Evolutionary conservation across 2,888 invertebrate genomes (phyloP).

Genomic region (Cosmopolites sordidus): DNA sequence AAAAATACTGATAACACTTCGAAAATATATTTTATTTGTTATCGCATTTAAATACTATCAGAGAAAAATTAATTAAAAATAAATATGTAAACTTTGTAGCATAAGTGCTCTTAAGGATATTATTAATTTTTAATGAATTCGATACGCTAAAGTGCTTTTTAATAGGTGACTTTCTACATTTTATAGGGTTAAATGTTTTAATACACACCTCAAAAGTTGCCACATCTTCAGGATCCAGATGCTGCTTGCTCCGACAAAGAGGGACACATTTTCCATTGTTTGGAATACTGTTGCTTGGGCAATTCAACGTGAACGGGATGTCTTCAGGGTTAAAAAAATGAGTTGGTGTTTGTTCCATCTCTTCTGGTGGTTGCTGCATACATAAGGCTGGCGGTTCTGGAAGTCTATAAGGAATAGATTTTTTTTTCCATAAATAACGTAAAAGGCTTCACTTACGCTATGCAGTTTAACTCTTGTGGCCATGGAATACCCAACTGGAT

Average conservation of each 20-base stretch:
- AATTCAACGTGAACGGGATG: constrained; percentile 27
- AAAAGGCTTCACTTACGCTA: constrained; percentile 38
- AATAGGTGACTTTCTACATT: no score
- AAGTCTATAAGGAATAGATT: constrained; percentile 50
- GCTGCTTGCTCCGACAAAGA: constrained; percentile 28
- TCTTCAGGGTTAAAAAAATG: constrained; percentile 19
- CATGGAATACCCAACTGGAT: constrained; percentile 60
- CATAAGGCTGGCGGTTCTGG: constrained; percentile 73
- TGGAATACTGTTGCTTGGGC: constrained; percentile 36
- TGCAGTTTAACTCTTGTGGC: constrained; percentile 73
- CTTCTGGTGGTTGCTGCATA: constrained; percentile 57
- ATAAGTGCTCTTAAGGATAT: neutral
- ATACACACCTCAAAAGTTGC: constrained; percentile 38
- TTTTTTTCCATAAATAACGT: neutral
- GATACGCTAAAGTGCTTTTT: no score
- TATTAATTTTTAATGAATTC: no score
- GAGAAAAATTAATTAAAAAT: no score
- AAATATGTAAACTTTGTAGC: neutral
- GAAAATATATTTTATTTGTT: no score
- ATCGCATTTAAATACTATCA: no score
- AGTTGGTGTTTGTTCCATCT: constrained; percentile 17
- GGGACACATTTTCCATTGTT: constrained; percentile 36
- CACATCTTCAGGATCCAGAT: constrained; percentile 34
- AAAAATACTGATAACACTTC: no score
- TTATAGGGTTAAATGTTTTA: no score